These are phyloP conservation scores for Syrrhaptes paradoxus DNA, from an alignment of 2,113 vertebrate genomes.

Conservation along the genomic window DNA sequence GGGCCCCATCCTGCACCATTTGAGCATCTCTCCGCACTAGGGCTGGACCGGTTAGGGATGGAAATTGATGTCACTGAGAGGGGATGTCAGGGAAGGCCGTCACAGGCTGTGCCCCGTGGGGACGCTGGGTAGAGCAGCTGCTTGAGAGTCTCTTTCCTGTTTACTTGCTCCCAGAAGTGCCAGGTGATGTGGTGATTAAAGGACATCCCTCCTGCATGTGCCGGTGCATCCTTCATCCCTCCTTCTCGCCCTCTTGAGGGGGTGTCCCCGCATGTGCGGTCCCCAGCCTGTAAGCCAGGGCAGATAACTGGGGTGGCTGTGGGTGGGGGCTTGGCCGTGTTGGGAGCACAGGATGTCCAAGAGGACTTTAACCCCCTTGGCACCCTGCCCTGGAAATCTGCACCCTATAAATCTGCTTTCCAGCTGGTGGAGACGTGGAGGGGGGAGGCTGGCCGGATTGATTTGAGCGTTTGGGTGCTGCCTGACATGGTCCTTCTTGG, in stretches of 20 bases:
- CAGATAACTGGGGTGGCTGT: background rate
- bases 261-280: accelerated
- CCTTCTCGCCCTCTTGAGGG: background rate
- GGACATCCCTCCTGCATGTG: background rate
- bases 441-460: background rate
- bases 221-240: background rate
- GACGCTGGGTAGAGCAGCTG: conserved; percentile 21
- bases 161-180: conserved; percentile 54
- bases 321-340: accelerated
- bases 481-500: background rate
- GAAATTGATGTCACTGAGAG: background rate
- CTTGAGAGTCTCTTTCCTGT: conserved; percentile 68
- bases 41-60: background rate
- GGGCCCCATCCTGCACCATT: background rate
- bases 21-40: accelerated
- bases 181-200: conserved; percentile 2
- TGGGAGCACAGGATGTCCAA: background rate
- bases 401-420: background rate
- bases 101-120: background rate
- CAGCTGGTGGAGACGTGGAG: background rate
- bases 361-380: conserved; percentile 18
- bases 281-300: background rate
- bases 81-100: background rate
- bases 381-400: background rate
- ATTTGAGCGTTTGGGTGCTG: background rate